phyloP scores from a whole-genome alignment of 2,797 vertebrate species.

The Gastrophryne carolinensis region DNA sequence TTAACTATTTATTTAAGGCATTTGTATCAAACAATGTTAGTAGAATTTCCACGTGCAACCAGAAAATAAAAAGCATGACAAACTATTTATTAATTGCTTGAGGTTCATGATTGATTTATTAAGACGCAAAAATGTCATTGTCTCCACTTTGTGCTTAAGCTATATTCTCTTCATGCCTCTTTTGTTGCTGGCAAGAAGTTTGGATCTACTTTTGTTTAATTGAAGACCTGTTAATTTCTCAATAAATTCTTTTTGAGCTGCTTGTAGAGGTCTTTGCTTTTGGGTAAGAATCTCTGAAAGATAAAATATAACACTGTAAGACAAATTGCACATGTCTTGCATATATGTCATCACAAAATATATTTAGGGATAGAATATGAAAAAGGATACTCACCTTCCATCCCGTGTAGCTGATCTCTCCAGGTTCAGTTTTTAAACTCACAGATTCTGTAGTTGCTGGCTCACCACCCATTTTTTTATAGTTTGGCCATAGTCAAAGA shows the following conservation, averaged over 20 bases:
- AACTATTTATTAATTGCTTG: neutral
- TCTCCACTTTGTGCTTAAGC: neutral
- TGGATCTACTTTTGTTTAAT: constrained; percentile 61
- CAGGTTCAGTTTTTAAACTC: too few relatives aligned
- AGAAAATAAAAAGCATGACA: constrained; percentile 17
- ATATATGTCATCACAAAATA: neutral
- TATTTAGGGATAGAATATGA: too few relatives aligned
- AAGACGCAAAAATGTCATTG: neutral
- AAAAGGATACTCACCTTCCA: too few relatives aligned
- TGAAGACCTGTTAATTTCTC: constrained; percentile 69
- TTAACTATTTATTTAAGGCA: constrained; percentile 17
- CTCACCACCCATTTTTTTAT: too few relatives aligned
- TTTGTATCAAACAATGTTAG: constrained; percentile 32
- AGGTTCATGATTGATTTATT: constrained; percentile 14
- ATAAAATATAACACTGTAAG: constrained; percentile 30
- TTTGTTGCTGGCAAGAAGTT: constrained; percentile 60
- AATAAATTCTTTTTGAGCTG: constrained; percentile 67
- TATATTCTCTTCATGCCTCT: constrained; percentile 65
- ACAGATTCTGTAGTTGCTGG: too few relatives aligned
- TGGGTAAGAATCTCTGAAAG: constrained; percentile 72
- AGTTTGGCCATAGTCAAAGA: too few relatives aligned
- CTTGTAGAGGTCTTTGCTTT: constrained; percentile 61
- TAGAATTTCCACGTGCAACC: neutral
- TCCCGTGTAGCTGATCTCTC: too few relatives aligned
- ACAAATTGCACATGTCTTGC: neutral